Base-by-base conservation (phyloP, 2,888 invertebrate genomes). In the Drosophila glabriapex region DNA sequence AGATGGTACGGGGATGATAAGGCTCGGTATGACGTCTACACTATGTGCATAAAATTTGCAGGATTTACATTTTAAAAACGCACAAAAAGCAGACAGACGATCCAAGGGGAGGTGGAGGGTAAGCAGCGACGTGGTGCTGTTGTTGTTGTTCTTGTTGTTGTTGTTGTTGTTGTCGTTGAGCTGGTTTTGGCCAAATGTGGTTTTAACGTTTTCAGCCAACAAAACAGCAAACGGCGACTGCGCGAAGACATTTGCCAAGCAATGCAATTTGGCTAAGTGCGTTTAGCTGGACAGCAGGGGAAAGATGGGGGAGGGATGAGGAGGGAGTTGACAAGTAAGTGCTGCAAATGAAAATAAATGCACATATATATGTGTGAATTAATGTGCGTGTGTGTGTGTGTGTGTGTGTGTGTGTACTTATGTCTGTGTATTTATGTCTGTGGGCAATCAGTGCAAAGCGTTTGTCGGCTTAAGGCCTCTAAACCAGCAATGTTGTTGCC, bases 261-360 rank as follows among this genome's bases (percentile, higher is more conserved):
- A 79, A 78, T 87, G 87, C 87, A 87, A 87, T 87, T 87, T 87
- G 74, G 83, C 83, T 87, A 87, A 87, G 87, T 89, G 87, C 81
- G 80, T 76, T 78, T 64, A 50, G 59, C 52, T n/a, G 61, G 69
- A 29, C 61, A 31, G 46, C 29, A 12, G 41, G n/a, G 35, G 35
- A 41, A 25, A 46, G 25, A n/a, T 43, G 37, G 31, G 49, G n/a
- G 22, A 22, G 28, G 58, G 58, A 14, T 16, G 35, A 22, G 1
- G 33, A 54, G 62, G 43, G 49, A 53, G 33, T 54, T 54, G 56
- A 60, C 61, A 63, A 46, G 55, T 60, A 65, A 66, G 46, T 58
- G 71, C 73, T 77, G 69, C 69, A 85, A 83, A 85, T 88, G 80
- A 85, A 85, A 83, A 73, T 76, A 67, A 74, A 74, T 83, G 68